Evolutionary conservation across 2,888 invertebrate genomes (phyloP), one percentile per base, ranked within the genome.

Genomic region (Brachycybe producta): DNA sequence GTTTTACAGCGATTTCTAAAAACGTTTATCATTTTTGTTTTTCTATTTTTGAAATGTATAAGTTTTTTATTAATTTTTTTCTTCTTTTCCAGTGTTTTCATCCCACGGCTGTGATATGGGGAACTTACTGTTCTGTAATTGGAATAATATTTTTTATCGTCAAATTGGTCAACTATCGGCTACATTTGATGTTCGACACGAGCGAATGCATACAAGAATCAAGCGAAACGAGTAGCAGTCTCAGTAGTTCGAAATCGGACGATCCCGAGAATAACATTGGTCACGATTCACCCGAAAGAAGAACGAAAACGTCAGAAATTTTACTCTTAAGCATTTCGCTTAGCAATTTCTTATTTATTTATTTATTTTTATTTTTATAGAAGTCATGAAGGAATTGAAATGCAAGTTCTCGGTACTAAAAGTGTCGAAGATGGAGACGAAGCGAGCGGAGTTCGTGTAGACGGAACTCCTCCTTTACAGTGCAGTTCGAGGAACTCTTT

Each of bases 121-220:
- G 82, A 53, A 73, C 83, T 52, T 95, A 95, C 71, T 85, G 86
- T 66, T 74, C 75, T 42, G 75, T 83, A 47, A 82, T 95, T 56
- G 82, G 83, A 26, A 62, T 83, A 48, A 72, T 88, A 52, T 88
- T 97, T 66, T 75, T 82, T 11, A 65, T 76, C 45, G 74, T 97
- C 55, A 98, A 98, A 72, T 70, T 85, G 53, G 71, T 86, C 58
- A 95, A 94, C 71, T 83, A 83, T 70, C 80, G 82, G 39, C 75
- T 95, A 53, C 95, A 95, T 69, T 80, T 82, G 60, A 81, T 94
- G 73, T 95, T 92, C 68, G 94, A 95, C 69, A 88, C 88, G 13
- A 83, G 83, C n/a, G 91, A 92, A 68, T 81, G 82, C 64, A 75
- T 83, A 67, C 74, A 64, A 68, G 80, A 72, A 32, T 51, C 58